Base-by-base conservation (phyloP, 2,113 vertebrate species). In the Grammomys surdaster region DNA sequence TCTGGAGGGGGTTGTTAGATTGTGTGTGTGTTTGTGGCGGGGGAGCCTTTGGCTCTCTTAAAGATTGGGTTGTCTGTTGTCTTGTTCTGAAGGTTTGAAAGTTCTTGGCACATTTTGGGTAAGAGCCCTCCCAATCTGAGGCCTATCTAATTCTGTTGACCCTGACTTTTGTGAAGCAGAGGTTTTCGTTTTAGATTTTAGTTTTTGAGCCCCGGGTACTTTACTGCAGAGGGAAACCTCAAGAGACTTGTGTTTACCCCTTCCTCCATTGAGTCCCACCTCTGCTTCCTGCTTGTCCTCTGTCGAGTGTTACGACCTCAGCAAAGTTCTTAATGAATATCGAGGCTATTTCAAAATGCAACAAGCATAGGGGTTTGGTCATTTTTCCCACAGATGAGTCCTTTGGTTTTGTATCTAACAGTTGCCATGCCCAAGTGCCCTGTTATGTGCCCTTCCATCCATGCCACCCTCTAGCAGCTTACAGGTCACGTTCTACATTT, bases 71-170 rank as follows among this genome's bases (percentile, higher is more conserved):
- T 82, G 6, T 56, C 73, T 88, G 24, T 48, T 70, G 80, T 54
- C 81, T 54, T 95, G 2, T 77, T 76, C 12, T 75, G n/a, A 80
- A 48, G 24, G 56, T 85, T 89, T 76, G 46, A 69, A n/a, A 48
- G 13, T 48, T 92, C n/a, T 40, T 58, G 17, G 10, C 60, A 33
- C 58, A 40, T 89, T 89, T 77, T 69, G 14, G 51, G 10, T 78
- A 88, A 88, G 28, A 67, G 22, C 19, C 14, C 51, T 93, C 75
- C 60, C 67, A 1, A 5, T 77, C 16, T 91, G 60, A 84, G 60
- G 6, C 19, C 33, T 88, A 28, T 26, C 91, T 96, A 28, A 78
- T 93, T 91, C n/a, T 73, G 77, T 84, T 88, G 69, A 77, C 8
- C n/a, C 51, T 69, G 1, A 88, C 60, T 95, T 95, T 91, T 36